Evolutionary conservation across 35 echinoderm and acorn worm genomes (phyloP).

Genomic region (Hemicentrotus pulcherrimus): DNA sequence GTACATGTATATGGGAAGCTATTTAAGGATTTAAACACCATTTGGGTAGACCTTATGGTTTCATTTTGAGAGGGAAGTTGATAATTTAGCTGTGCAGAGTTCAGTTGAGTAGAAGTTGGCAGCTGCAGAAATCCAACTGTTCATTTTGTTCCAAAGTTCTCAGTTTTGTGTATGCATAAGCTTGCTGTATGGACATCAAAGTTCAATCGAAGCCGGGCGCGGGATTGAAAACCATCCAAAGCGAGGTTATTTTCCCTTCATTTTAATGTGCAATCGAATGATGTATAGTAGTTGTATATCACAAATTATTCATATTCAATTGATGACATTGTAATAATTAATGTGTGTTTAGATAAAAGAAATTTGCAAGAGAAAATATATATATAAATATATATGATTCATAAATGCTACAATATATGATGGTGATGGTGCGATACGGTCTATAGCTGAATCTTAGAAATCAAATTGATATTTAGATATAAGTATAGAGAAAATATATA

Average conservation of each 20-base stretch:
- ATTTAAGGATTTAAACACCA: neutral
- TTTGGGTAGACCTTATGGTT: neutral
- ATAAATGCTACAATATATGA: conserved; percentile 29
- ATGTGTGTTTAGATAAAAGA: conserved; percentile 41
- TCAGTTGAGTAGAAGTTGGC: neutral
- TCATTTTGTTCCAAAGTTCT: neutral
- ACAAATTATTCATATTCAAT: conserved; percentile 31
- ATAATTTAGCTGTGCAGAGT: neutral
- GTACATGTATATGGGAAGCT: neutral
- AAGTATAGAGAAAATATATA: conserved; percentile 53
- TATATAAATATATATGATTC: conserved; percentile 40
- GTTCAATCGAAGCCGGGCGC: neutral
- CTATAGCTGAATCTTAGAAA: conserved; percentile 39
- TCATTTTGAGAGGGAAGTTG: neutral
- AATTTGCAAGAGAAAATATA: conserved; percentile 9
- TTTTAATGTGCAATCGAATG: conserved; percentile 25
- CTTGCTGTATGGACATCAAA: neutral
- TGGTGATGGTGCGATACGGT: conserved; percentile 30
- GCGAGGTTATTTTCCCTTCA: neutral
- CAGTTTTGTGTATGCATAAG: neutral
- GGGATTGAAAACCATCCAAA: neutral
- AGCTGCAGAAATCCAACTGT: neutral
- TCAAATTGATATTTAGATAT: conserved; percentile 40
- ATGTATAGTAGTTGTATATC: conserved; percentile 42
- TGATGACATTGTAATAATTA: neutral